Conservation (phyloP, 2,888 invertebrate species). For the Globia sparganii region DNA sequence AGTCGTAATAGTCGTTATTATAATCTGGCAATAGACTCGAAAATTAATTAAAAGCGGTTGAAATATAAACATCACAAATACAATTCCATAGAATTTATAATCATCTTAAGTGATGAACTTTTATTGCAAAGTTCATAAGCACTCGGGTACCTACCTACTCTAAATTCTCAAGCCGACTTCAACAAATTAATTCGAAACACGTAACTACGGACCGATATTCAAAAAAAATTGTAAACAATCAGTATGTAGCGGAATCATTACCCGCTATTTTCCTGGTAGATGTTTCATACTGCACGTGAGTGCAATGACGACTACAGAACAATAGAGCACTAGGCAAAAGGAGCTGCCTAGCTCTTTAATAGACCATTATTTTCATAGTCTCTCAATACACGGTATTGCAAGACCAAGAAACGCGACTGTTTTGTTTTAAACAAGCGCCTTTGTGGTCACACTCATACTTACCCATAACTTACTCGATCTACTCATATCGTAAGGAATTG, state of each 20-base stretch:
- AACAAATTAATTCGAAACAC: slow-evolving; percentile 37
- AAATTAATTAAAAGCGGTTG: not conserved
- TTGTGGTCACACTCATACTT: slow-evolving; percentile 78
- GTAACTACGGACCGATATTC: slow-evolving; percentile 27
- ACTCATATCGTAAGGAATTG: slow-evolving; percentile 74
- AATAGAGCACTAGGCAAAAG: slow-evolving; percentile 68
- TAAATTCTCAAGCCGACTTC: slow-evolving; percentile 22
- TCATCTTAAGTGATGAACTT: slow-evolving; percentile 18
- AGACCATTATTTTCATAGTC: slow-evolving; percentile 81
- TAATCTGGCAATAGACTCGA: slow-evolving; percentile 11
- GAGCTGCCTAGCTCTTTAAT: slow-evolving; percentile 73
- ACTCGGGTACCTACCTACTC: slow-evolving; percentile 18
- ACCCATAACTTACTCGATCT: slow-evolving; percentile 76
- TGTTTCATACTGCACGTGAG: slow-evolving; percentile 55
- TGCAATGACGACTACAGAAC: slow-evolving; percentile 62
- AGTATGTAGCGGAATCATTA: slow-evolving; percentile 54
- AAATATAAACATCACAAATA: slow-evolving; percentile 25
- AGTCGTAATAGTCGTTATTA: slow-evolving; percentile 2
- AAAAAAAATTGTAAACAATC: slow-evolving; percentile 52
- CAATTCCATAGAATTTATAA: slow-evolving; percentile 20
- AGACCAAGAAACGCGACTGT: slow-evolving; percentile 78
- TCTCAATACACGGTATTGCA: slow-evolving; percentile 77
- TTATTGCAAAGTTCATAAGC: slow-evolving; percentile 18
- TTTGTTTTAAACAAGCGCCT: slow-evolving; percentile 88
- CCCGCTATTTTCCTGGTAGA: slow-evolving; percentile 63